Evolutionary conservation across 2,888 invertebrate genomes (phyloP).

Genomic region (Callinectes sapidus): DNA sequence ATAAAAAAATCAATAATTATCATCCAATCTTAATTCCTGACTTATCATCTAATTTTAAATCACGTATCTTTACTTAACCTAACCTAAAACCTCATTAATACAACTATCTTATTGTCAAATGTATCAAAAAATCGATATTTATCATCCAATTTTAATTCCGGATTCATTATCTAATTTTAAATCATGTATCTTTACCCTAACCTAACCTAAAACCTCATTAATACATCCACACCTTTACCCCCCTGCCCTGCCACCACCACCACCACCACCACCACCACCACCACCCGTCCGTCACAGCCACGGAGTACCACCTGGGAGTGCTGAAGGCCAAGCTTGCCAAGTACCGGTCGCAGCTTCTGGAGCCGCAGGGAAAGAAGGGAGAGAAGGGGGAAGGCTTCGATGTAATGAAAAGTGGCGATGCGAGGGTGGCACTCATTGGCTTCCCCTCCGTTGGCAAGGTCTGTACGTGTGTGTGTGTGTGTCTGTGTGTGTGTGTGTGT

Average conservation of each 20-base stretch:
- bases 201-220: neutral
- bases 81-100: neutral
- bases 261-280: too few relatives aligned
- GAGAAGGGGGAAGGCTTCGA: constrained; percentile 99
- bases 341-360: constrained; percentile 93
- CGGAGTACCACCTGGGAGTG: constrained; percentile 98
- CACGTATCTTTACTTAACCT: neutral
- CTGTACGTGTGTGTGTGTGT: constrained; percentile 73
- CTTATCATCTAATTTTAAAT: too few relatives aligned
- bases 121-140: too few relatives aligned
- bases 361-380: constrained; percentile 91
- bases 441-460: constrained; percentile 99
- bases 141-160: too few relatives aligned
- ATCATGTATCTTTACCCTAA: neutral
- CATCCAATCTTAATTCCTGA: too few relatives aligned
- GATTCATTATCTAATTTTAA: too few relatives aligned
- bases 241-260: neutral
- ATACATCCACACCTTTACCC: neutral
- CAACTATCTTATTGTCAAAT: too few relatives aligned
- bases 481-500: too few relatives aligned
- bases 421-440: constrained; percentile 96
- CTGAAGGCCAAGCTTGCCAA: constrained; percentile 97
- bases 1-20: too few relatives aligned
- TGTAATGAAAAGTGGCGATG: constrained; percentile 99
- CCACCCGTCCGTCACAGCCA: constrained; percentile 82